Evolutionary conservation across 2,113 vertebrate species (phyloP), one percentile per base, ranked within the genome.

Genomic region (Neofelis nebulosa): DNA sequence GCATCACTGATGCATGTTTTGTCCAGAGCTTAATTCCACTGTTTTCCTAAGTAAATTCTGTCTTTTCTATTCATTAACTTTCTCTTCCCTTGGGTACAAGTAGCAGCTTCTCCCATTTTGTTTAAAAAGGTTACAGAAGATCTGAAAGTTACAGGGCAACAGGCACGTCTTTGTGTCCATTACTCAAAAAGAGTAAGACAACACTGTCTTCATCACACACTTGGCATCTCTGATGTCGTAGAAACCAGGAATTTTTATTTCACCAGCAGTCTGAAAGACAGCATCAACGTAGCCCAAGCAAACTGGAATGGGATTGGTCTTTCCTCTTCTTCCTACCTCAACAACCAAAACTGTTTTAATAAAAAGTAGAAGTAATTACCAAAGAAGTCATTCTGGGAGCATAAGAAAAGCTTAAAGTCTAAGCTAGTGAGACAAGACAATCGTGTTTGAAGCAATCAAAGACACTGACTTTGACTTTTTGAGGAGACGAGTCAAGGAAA

Each of bases 61-160:
- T 88, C 97, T 99, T 98, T 99, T 99, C 98, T 98, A 98, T 95
- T 98, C 99, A 98, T 99, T 99, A 99, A 99, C 98, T 98, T 97
- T 98, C 98, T 98, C 98, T 96, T 99, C 98, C 98, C 99, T 98
- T 98, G 99, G 98, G 99, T 98, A 96, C 27, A 93, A 98, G 98
- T 13, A 96, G 97, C 98, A 98, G 97, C 96, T 98, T 98, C 78
- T 88, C 96, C 96, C 95, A 96, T 98, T 98, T 98, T 98, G 97
- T 98, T 98, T 98, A 27, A 97, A 99, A 98, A 98, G 98, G 98
- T 97, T 98, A 97, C 93, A 98, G 97, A 92, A 92, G 98, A 97
- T 98, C 97, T 98, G 95, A 95, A 98, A 98, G 97, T 97, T 97
- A 96, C 76, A 97, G 95, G 93, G 80, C 97, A 98, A 97, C 96